Conservation (phyloP, 2,888 invertebrate species). For the Thymelicus acteon region DNA sequence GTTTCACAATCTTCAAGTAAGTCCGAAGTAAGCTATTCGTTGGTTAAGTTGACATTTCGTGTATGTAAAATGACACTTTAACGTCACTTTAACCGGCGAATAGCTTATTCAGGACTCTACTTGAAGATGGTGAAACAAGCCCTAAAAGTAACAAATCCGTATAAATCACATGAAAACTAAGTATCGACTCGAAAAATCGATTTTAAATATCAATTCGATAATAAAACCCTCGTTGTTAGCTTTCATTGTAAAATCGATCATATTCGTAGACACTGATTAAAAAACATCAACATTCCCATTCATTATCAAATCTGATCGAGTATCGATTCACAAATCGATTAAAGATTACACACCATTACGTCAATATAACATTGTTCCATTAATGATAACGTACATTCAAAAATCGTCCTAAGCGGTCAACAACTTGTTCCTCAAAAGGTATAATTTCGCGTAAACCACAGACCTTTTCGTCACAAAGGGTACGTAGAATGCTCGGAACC, state of each 20-base stretch:
- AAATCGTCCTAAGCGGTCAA: constrained; percentile 37
- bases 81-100: too few relatives aligned
- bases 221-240: too few relatives aligned
- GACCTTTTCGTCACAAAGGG: constrained; percentile 89
- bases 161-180: neutral
- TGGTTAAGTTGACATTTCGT: too few relatives aligned
- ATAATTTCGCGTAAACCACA: constrained; percentile 89
- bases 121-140: too few relatives aligned
- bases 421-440: constrained; percentile 86
- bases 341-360: neutral
- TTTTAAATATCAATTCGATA: neutral
- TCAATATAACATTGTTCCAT: neutral
- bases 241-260: too few relatives aligned
- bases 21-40: too few relatives aligned
- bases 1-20: too few relatives aligned
- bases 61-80: too few relatives aligned
- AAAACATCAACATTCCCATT: too few relatives aligned
- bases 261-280: too few relatives aligned
- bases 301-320: too few relatives aligned
- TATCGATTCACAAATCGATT: neutral
- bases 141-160: neutral
- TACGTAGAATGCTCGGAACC: constrained; percentile 95
- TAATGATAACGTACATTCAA: neutral
- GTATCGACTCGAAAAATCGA: neutral
- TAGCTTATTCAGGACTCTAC: too few relatives aligned